phyloP scores from a whole-genome alignment of 2,888 invertebrate genomes.

The Dicroscelio sp. region DNA sequence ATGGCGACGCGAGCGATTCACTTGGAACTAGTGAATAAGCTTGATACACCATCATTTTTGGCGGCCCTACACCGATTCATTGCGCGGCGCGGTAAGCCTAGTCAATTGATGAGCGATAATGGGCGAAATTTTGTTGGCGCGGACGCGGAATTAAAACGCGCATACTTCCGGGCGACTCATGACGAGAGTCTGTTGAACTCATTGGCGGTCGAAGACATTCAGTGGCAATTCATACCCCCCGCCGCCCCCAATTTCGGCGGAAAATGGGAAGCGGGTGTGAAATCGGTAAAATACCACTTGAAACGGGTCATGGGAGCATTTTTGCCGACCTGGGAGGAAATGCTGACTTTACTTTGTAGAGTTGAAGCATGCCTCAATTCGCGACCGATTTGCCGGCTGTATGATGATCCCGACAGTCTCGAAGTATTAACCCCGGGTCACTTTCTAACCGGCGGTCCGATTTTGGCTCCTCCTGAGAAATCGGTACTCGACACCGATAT shows the following conservation, averaged over 20 bases:
- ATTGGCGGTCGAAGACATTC: neutral
- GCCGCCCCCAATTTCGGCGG: neutral
- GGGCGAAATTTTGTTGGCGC: slow-evolving; percentile 88
- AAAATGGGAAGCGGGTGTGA: neutral
- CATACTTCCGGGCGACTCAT: neutral
- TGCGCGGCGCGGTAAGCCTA: slow-evolving; percentile 85
- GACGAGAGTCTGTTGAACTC: neutral
- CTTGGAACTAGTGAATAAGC: too few relatives aligned
- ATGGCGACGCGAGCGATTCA: neutral
- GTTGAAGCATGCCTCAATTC: too few relatives aligned
- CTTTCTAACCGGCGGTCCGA: slow-evolving; percentile 2
- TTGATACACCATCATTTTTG: slow-evolving; percentile 77
- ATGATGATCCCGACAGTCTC: slow-evolving; percentile 5
- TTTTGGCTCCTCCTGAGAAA: neutral
- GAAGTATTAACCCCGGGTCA: slow-evolving; percentile 10
- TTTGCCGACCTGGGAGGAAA: slow-evolving; percentile 6
- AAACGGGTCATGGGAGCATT: neutral
- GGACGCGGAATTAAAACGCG: neutral
- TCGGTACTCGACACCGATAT: neutral
- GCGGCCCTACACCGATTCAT: slow-evolving; percentile 87
- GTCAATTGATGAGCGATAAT: slow-evolving; percentile 86
- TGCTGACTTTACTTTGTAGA: neutral
- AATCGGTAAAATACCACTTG: neutral
- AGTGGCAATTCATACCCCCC: neutral
- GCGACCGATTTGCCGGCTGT: neutral